phyloP scores from a whole-genome alignment of 1,140 invertebrate genomes.

The Archegozetes longisetosus region DNA sequence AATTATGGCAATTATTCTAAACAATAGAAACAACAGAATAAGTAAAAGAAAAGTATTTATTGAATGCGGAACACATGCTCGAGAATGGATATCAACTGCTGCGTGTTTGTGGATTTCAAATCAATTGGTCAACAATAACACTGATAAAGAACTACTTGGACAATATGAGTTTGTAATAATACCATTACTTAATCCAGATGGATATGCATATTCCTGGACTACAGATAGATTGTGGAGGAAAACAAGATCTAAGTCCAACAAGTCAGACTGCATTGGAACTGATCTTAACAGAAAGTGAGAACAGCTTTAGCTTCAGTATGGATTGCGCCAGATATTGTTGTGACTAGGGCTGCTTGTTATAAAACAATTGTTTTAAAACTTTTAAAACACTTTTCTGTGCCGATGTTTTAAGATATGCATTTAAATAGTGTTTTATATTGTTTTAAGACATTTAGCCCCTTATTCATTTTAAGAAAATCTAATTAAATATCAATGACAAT shows the following conservation, averaged over 20 bases:
- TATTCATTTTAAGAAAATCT: too few species aligned
- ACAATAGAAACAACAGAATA: neutral
- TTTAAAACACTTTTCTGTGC: too few species aligned
- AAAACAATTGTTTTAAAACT: too few species aligned
- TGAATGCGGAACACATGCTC: conserved; percentile 48
- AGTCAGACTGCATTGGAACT: conserved; percentile 19
- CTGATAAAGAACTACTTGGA: conserved; percentile 24
- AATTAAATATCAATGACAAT: too few species aligned
- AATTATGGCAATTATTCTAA: neutral
- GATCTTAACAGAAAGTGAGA: conserved; percentile 25
- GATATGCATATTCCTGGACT: conserved; percentile 40
- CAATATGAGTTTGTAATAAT: conserved; percentile 41
- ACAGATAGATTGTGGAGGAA: conserved; percentile 25
- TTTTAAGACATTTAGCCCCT: too few species aligned
- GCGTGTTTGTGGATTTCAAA: conserved; percentile 64
- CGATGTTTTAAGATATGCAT: too few species aligned
- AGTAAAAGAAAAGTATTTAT: conserved; percentile 4
- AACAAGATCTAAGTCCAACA: conserved; percentile 19
- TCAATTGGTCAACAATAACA: conserved; percentile 35
- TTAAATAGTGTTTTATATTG: too few species aligned
- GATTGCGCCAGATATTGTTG: too few species aligned
- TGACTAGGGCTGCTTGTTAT: too few species aligned
- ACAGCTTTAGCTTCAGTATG: too few species aligned
- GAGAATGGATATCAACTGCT: conserved; percentile 73
- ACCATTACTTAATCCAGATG: conserved; percentile 52